A percentile compares a stretch with the other conserved stretches of the same genome.
Evolutionary conservation across 2,113 vertebrate species (phyloP).

Genomic region (Phoenicopterus ruber): DNA sequence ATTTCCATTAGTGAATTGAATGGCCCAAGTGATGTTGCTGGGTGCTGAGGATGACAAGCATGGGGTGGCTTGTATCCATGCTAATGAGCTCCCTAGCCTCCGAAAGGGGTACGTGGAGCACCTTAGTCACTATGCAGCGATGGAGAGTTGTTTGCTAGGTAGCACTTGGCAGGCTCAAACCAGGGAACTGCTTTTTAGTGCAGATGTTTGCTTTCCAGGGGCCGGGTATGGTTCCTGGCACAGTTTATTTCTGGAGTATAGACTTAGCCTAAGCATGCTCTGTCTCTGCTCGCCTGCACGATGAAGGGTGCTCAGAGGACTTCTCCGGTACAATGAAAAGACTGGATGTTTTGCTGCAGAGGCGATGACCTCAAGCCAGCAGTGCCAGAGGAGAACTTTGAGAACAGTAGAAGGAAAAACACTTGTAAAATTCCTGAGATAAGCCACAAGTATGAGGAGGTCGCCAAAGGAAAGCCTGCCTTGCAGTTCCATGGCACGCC

Average conservation of each 20-base stretch:
- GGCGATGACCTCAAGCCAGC: neutral
- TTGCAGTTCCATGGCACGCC: neutral
- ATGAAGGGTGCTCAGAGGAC: neutral
- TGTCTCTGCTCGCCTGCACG: neutral
- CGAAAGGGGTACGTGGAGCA: neutral
- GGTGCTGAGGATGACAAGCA: neutral
- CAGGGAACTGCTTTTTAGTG: neutral
- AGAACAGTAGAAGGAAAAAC: neutral
- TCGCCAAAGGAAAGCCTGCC: neutral
- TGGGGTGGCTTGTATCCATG: neutral
- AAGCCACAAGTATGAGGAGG: neutral
- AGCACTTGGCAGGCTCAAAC: neutral
- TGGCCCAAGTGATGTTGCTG: neutral
- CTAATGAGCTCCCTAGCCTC: neutral
- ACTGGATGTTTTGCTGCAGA: neutral
- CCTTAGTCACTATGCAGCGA: neutral
- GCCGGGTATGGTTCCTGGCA: neutral
- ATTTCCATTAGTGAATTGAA: neutral
- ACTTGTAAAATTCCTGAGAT: constrained; percentile 33
- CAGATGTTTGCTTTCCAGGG: neutral
- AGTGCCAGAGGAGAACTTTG: neutral
- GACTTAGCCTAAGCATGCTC: neutral
- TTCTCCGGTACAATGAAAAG: neutral
- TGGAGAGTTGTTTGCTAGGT: neutral
- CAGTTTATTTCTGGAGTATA: neutral